Base-by-base conservation (phyloP, 1,140 invertebrate genomes). In the Meloidogyne exigua region DNA sequence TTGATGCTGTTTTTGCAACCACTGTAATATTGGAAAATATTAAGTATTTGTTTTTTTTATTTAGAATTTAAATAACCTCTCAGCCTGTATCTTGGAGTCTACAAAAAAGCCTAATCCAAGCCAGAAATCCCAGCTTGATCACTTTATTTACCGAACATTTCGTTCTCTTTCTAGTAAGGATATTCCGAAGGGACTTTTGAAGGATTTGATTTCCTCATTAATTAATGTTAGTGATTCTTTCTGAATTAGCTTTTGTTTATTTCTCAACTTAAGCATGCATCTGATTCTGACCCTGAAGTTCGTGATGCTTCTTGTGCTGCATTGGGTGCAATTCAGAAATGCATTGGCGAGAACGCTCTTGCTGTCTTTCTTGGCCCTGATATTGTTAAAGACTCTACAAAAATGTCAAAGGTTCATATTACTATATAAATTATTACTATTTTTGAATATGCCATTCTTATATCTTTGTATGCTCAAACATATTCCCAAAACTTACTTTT, bases 311-410 rank as follows among this genome's bases (percentile, higher is more conserved):
- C 88, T 2, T 89, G 87, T 3, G 93, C 95, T 88, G 95, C 95
- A 1, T 88, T 98, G 11, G 96, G 95, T 21, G 95, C 94, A 0
- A 91, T 94, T 3, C 92, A 95, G 90, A 98, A 96, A 89, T 90
- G 96, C 5, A 92, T 96, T 18, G 93, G 95, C n/a, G 95, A 98
- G 13, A 96, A 95, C 88, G 90, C 91, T 18, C 92, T 98, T 70
- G 90, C 90, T 65, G 92, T 94, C 0, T 93, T 96, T 83, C 89
- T 98, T 21, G 90, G 91, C 1, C 9, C 72, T 32, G 95, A 98
- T 87, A 88, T 98, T 3, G 95, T 87, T 44, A 75, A 94, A 86
- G 91, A 92, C 62, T 78, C 84, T n/a, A 88, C 96, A 2, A 99
- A 98, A 89, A 92, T 96, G 91, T 90, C 92, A 26, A 98, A 98